phyloP scores from a whole-genome alignment of 1,140 invertebrate species.

The Pectinophora gossypiella region DNA sequence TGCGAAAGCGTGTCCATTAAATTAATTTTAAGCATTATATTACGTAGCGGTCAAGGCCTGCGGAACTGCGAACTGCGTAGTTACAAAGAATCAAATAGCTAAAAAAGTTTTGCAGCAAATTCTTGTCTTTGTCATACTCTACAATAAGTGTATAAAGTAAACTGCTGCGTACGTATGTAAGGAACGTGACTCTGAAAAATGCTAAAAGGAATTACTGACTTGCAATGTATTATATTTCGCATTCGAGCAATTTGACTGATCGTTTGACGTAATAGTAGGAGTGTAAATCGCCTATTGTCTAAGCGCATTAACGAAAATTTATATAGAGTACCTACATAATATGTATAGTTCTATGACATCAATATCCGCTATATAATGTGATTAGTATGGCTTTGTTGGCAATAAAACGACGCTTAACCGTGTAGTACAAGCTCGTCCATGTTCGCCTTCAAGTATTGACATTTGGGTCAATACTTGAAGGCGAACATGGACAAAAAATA shows the following conservation, averaged over 20 bases:
- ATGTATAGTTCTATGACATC: constrained; percentile 31
- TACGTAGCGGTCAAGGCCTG: not conserved
- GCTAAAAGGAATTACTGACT: constrained; percentile 8
- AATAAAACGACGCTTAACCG: constrained; percentile 26
- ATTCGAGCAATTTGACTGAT: constrained; percentile 19
- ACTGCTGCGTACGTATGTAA: not conserved
- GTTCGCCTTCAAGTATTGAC: constrained; percentile 16
- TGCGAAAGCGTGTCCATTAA: not conserved
- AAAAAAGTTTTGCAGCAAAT: too few relatives aligned
- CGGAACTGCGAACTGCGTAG: not conserved
- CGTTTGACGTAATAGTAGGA: constrained; percentile 21
- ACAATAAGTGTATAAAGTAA: too few relatives aligned
- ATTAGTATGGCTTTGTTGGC: constrained; percentile 21
- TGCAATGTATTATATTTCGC: constrained; percentile 14
- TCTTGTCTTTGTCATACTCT: too few relatives aligned
- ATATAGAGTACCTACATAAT: constrained; percentile 26
- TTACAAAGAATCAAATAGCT: too few relatives aligned
- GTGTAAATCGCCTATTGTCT: constrained; percentile 34
- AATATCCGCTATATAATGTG: constrained; percentile 27
- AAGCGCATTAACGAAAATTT: constrained; percentile 33
- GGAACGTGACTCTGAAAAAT: constrained; percentile 16
- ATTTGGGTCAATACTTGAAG: constrained; percentile 45
- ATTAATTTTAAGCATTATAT: not conserved
- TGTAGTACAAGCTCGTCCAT: not conserved
- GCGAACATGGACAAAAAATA: too few relatives aligned